Percentiles rank a stretch among this genome's conserved stretches.
These are phyloP conservation scores for Episyrphus balteatus DNA, from an alignment of 1,140 invertebrate genomes.

Conservation along the genomic window DNA sequence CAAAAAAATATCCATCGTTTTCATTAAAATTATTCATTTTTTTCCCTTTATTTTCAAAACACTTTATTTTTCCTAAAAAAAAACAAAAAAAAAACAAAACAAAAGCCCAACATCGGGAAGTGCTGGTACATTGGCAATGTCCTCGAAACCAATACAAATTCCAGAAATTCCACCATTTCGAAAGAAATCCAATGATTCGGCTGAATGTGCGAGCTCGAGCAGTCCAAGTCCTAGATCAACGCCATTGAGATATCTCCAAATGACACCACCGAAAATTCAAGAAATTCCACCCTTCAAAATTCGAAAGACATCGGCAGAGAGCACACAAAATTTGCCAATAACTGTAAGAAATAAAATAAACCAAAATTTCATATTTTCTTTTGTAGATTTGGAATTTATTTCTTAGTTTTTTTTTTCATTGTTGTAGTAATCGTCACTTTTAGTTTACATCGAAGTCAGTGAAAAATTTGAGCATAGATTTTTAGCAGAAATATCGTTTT, in stretches of 20 bases:
- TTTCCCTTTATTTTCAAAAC: neutral
- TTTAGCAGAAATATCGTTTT: too few relatives aligned
- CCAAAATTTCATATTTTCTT: neutral
- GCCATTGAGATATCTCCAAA: neutral
- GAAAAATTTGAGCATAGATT: too few relatives aligned
- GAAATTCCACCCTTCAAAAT: constrained; percentile 44
- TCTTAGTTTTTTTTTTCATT: too few relatives aligned
- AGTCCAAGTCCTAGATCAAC: constrained; percentile 26
- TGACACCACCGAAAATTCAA: constrained; percentile 29
- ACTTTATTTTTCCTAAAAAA: neutral
- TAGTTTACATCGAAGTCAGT: too few relatives aligned
- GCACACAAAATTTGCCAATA: constrained; percentile 27
- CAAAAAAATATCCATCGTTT: too few relatives aligned
- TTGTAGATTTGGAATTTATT: too few relatives aligned
- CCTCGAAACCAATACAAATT: constrained; percentile 37
- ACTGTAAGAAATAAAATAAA: constrained; percentile 21
- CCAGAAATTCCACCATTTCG: constrained; percentile 44
- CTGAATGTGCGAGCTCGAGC: constrained; percentile 26
- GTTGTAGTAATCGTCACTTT: too few relatives aligned
- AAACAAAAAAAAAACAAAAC: neutral
- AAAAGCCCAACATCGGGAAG: constrained; percentile 25
- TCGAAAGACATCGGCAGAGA: constrained; percentile 41
- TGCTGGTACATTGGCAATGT: constrained; percentile 22
- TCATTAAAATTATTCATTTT: too few relatives aligned
- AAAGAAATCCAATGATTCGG: constrained; percentile 34